Base-by-base conservation (phyloP, 2,113 vertebrate species). In the Bostrychus sinensis region DNA sequence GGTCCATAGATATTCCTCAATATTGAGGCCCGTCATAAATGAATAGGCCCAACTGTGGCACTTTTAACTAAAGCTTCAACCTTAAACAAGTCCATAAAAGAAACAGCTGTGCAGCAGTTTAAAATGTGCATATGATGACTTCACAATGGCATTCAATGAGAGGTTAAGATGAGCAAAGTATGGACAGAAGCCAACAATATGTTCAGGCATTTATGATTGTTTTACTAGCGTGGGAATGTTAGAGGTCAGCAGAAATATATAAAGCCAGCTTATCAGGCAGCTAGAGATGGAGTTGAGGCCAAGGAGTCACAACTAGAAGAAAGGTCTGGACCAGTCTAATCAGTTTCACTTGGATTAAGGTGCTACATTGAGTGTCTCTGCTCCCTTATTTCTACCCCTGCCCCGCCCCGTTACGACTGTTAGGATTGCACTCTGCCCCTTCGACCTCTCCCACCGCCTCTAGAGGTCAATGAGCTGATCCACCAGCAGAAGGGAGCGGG, bases 401-500 rank as follows among this genome's bases (percentile, higher is more conserved):
- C 26, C 38, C 70, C 45, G 58, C 71, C 72, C 41, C 34, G 9
- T 20, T 61, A 67, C 70, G 66, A 66, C 62, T 68, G 64, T 80
- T 83, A 72, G 56, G 75, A 84, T 81, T 89, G 80, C 82, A 91
- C 83, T 65, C 75, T 77, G 80, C 80, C 86, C 91, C 78, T 84
- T 82, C 66, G 56, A 88, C 80, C 84, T 84, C 79, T 83, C 82
- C 77, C 85, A 84, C 75, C 81, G 93, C 92, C 93, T 93, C 94
- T 98, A 99, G 93, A 99, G 96, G 94, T 99, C 97, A 94, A 99
- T 99, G 92, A 99, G 97, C 94, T 99, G 97, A 94, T 99, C 97
- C 95, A 99, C 97, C 94, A 99, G 94, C 92, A 99, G 96, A 80
- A 98, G 94, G 93, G 97, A 96, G 93, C 96, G 96, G 92, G 96